Base-by-base conservation (phyloP, 2,113 vertebrate species). In the Ailuropoda melanoleuca region DNA sequence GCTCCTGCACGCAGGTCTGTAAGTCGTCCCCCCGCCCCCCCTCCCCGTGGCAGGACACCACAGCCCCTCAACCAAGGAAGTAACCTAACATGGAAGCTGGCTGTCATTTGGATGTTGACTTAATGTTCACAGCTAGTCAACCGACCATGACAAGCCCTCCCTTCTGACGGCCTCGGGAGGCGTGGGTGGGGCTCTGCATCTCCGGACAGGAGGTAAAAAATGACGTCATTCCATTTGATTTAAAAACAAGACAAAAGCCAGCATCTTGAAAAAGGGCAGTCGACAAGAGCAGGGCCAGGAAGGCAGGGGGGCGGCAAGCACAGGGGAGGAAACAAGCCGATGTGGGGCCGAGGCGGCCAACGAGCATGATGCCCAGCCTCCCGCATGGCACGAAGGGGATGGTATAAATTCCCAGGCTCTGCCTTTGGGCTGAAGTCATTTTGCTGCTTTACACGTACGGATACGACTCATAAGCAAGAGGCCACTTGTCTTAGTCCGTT, bases 101-200 rank as follows among this genome's bases (percentile, higher is more conserved):
- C 96, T 82, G 97, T 98, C 97, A 96, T 94, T 85, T 96, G 83
- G 86, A 48, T 96, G 97, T 92, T 98, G 97, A 98, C 88, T 98
- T 95, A 97, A 72, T 92, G 95, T 94, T 97, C 92, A 95, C 75
- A 97, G 97, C 93, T 97, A 93, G 93, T 93, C 94, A 91, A 92
- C 80, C 97, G 70, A 95, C 97, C 96, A 53, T 19, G 80, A 97
- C 62, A 97, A 97, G 80, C 83, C 95, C 91, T 97, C 88, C 92
- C 96, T 70, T 58, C 0, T 1, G 24, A 66, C 14, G 55, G 72
- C 83, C 95, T 81, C 60, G 21, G 66, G 93, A 46, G 74, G 53
- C 37, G 12, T 0, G 0, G 82, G 75, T 31, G 4, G 48, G 90
- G 77, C 77, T 43, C 0, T 18, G 60, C 53, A 88, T 96, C 78